phyloP scores from a whole-genome alignment of 2,113 vertebrate genomes.

The Crotalus helleri region DNA sequence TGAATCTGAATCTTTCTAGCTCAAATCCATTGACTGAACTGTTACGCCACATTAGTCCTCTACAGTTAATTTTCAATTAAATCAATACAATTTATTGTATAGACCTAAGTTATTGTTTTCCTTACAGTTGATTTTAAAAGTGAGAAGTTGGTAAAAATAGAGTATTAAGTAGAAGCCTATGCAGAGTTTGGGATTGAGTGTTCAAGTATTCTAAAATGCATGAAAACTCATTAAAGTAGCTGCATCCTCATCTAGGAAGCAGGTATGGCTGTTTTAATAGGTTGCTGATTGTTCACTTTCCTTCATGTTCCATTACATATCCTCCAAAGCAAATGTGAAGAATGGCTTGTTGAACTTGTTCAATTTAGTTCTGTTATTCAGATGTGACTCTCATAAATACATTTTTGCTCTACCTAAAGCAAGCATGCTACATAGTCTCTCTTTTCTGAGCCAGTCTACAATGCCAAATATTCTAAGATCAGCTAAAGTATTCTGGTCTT shows the following conservation, averaged over 20 bases:
- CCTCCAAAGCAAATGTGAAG: not conserved
- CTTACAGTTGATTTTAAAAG: not conserved
- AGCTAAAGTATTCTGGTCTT: not conserved
- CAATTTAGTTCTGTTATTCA: not conserved
- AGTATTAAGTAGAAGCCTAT: not conserved
- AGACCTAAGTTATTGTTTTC: not conserved
- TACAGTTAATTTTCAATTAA: not conserved
- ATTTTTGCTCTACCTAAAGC: not conserved
- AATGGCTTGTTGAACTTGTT: not conserved
- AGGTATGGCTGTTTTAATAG: not conserved
- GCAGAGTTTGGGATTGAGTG: not conserved
- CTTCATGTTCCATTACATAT: not conserved
- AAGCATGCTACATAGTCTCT: not conserved
- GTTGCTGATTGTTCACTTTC: not conserved
- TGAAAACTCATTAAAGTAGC: not conserved
- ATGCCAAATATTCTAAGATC: not conserved
- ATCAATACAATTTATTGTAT: not conserved
- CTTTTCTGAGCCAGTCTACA: not conserved
- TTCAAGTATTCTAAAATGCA: not conserved
- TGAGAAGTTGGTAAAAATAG: not conserved
- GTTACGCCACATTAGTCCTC: not conserved
- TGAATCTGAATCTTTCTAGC: not conserved
- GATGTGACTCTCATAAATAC: not conserved
- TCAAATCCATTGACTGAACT: not conserved
- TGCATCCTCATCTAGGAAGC: not conserved